Evolutionary conservation across 2,113 vertebrate genomes (phyloP).

Genomic region (Taurulus bubalis): DNA sequence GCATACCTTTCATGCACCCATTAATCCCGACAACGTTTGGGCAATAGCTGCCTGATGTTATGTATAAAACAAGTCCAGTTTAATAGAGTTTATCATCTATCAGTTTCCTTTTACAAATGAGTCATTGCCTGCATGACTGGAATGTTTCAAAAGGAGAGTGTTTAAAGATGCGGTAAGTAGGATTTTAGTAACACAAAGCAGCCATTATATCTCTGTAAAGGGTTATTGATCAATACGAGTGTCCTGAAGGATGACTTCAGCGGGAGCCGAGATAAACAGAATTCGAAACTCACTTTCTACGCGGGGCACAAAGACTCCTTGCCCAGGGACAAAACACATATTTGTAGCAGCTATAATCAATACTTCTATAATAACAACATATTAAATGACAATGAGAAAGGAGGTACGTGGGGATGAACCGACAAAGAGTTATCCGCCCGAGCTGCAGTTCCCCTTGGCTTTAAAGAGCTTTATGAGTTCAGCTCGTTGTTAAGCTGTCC

Average conservation of each 20-base stretch:
- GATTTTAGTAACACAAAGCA: constrained; percentile 33
- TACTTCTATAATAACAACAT: background rate
- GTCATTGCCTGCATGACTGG: constrained; percentile 26
- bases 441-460: background rate
- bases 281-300: constrained; percentile 17
- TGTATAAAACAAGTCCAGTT: constrained; percentile 60
- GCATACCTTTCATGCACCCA: constrained; percentile 31
- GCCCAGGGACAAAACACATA: background rate
- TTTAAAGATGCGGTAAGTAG: constrained; percentile 40
- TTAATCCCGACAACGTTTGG: constrained; percentile 49
- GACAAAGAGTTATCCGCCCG: background rate
- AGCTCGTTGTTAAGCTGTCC: background rate
- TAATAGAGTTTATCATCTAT: constrained; percentile 56
- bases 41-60: constrained; percentile 50
- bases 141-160: constrained; percentile 16
- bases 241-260: constrained; percentile 40
- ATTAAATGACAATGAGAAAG: constrained; percentile 10
- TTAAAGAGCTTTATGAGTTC: background rate
- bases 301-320: constrained; percentile 1
- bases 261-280: constrained; percentile 20
- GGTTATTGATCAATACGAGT: constrained; percentile 39
- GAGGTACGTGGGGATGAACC: background rate
- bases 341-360: background rate
- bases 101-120: constrained; percentile 40
- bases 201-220: constrained; percentile 4